A percentile compares a stretch with the other conserved stretches of the same genome.
These are phyloP conservation scores for Dendronephthya gigantea DNA, from an alignment of 64 coral and sea anemone species.

Conservation along the genomic window DNA sequence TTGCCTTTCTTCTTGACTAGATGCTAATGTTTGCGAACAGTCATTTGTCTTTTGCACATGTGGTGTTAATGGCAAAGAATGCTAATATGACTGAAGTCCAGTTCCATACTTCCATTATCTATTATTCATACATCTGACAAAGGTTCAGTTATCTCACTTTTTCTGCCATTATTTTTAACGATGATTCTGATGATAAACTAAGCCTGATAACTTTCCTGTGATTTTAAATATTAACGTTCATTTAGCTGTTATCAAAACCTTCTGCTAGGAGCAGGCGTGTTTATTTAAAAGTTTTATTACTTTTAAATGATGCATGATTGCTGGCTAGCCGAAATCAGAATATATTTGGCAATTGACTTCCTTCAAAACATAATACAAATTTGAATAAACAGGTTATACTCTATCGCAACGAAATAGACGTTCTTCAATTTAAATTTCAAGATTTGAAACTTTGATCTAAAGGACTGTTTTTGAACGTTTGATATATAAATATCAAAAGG, in stretches of 20 bases:
- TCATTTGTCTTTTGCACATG: too few species aligned
- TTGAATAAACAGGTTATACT: neutral
- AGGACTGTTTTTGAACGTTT: neutral
- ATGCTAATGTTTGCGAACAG: too few species aligned
- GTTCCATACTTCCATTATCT: too few species aligned
- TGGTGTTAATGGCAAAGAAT: too few species aligned
- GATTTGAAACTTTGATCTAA: too few species aligned
- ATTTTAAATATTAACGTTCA: neutral
- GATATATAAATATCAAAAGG: neutral
- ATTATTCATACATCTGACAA: too few species aligned
- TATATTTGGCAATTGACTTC: neutral
- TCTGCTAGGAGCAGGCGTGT: neutral
- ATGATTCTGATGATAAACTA: neutral
- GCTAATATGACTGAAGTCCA: too few species aligned
- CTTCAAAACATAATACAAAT: neutral
- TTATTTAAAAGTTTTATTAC: conserved; percentile 7
- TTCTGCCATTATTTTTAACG: neutral
- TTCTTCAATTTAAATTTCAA: too few species aligned
- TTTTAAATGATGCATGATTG: conserved; percentile 6
- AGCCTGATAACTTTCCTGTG: neutral
- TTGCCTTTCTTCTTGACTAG: too few species aligned
- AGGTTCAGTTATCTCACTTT: too few species aligned
- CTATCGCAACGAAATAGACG: too few species aligned
- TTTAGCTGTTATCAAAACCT: neutral
- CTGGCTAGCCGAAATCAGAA: neutral